Conservation (phyloP, 2,888 invertebrate genomes). For the Heteromyza rotundicornis region DNA sequence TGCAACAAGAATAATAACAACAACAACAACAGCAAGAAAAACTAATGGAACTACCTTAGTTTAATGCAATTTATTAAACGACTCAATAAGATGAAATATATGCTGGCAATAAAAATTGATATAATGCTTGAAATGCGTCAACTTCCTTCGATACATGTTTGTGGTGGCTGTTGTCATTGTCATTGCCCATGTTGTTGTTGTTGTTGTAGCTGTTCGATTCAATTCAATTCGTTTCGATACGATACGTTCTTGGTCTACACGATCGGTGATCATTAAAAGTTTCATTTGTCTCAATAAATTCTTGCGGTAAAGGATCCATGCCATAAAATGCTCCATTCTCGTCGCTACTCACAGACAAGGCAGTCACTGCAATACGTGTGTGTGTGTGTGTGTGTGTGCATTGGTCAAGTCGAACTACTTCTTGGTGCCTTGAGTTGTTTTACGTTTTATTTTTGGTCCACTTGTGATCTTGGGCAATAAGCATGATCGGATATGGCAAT, state of each 20-base stretch:
- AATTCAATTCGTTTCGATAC: too few species aligned
- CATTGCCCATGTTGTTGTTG: neutral
- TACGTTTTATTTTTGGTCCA: constrained; percentile 8
- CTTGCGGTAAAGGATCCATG: constrained; percentile 14
- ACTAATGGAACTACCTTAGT: constrained; percentile 20
- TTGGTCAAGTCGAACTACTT: neutral
- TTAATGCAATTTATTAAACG: constrained; percentile 39
- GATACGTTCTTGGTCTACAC: neutral
- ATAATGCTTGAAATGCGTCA: constrained; percentile 47
- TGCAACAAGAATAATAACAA: neutral
- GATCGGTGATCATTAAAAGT: constrained; percentile 51
- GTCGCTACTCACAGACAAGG: too few species aligned
- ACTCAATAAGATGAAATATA: constrained; percentile 61
- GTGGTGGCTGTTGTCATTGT: constrained; percentile 22
- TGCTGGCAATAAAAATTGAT: constrained; percentile 57
- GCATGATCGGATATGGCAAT: constrained; percentile 52
- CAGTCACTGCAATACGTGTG: neutral
- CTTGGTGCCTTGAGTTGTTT: constrained; percentile 6
- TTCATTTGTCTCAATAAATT: constrained; percentile 60
- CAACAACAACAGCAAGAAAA: constrained; percentile 18
- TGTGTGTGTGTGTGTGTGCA: too few species aligned
- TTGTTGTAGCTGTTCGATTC: neutral
- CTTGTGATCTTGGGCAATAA: constrained; percentile 31
- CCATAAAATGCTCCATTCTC: neutral
- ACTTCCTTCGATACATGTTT: constrained; percentile 27